Conservation (phyloP, 2,888 invertebrate species). For the Drosophila suboccidentalis region DNA sequence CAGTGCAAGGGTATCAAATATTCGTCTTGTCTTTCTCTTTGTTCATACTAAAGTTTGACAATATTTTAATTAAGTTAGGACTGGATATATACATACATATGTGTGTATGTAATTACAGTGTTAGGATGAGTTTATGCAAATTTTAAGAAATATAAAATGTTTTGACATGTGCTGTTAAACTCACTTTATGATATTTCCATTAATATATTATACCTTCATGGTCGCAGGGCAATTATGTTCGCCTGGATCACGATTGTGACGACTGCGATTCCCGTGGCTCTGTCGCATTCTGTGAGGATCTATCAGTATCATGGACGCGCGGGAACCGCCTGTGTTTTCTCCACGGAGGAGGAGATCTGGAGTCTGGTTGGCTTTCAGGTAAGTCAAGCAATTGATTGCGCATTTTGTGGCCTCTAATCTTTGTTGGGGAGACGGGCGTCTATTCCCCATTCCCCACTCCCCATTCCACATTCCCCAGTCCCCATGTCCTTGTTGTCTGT, state of each 20-base stretch:
- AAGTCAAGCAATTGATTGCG: constrained; percentile 58
- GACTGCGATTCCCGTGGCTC: constrained; percentile 91
- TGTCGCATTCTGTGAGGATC: constrained; percentile 91
- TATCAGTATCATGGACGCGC: constrained; percentile 88
- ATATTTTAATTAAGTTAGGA: no score
- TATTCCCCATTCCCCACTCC: no score
- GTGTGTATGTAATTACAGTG: no score
- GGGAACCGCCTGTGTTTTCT: constrained; percentile 90
- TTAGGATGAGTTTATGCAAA: no score
- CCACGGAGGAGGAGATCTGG: constrained; percentile 88
- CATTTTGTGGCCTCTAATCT: constrained; percentile 42
- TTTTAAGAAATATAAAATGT: no score
- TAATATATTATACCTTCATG: constrained; percentile 12
- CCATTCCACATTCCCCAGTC: no score
- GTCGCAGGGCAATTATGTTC: constrained; percentile 89
- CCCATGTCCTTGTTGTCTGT: constrained; percentile 16
- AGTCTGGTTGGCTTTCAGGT: constrained; percentile 86
- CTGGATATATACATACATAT: no score
- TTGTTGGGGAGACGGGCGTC: not conserved
- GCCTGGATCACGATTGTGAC: constrained; percentile 93
- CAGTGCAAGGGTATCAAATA: no score
- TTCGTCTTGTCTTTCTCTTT: no score
- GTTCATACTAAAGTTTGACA: no score
- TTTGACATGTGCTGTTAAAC: not conserved
- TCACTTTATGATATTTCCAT: not conserved